Base-by-base conservation (phyloP, 2,113 vertebrate genomes). In the Callocephalon fimbriatum region DNA sequence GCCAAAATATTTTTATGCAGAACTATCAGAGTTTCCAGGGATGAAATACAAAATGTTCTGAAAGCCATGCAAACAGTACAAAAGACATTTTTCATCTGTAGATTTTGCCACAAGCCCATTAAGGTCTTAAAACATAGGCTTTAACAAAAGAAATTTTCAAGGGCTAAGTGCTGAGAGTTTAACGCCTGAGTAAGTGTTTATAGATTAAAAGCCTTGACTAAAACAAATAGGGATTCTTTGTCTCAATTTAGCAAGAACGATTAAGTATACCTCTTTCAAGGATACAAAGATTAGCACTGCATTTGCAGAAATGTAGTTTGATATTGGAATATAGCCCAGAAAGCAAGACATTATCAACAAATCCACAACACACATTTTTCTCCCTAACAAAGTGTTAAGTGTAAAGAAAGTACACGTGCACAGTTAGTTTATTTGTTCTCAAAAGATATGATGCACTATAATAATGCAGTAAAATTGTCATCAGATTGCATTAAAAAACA, bases 161-260 rank as follows among this genome's bases (percentile, higher is more conserved):
- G 51, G 26, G 25, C 61, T 81, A 84, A 71, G 63, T 65, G 61
- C 68, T 75, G 42, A 42, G 44, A 45, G 14, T 84, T 93, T 90
- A 80, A 73, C 83, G 72, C 20, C 40, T 87, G 53, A 95, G 2
- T 71, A 86, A 94, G 32, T 88, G 74, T 51, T 93, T 86, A 77
- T 31, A 92, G 45, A 96, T 90, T 93, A 94, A 96, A 95, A 96
- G 79, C 86, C 72, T 93, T 77, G 75, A 71, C 59, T 88, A 80
- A 93, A 92, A 77, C 82, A 93, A 80, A 92, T 29, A 68, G 47
- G 44, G 93, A 84, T 48, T 86, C 31, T 75, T 94, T 73, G n/a
- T 75, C 68, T 94, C 76, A 84, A 84, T 95, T 92, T 92, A 97
- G 73, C 86, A 81, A 65, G 0, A 1, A 83, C 78, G 42, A 86